Base-by-base conservation (phyloP, 2,888 invertebrate species). In the Sturmia bella region DNA sequence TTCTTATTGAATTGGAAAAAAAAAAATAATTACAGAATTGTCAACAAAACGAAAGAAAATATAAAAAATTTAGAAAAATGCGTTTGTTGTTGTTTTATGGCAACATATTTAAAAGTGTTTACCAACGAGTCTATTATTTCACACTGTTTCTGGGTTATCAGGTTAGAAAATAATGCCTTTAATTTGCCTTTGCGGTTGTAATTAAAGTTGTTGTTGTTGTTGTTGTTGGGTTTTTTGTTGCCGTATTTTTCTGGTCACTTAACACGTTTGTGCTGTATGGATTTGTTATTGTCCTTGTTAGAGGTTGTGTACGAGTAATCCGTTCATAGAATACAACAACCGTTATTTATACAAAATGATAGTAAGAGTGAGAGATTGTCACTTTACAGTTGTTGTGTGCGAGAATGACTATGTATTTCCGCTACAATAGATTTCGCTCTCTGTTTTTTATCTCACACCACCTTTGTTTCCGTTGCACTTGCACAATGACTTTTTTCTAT, bases 241-340 rank as follows among this genome's bases (percentile, higher is more conserved):
- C n/a, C 24, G 17, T 24, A 15, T 50, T 27, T 37, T 74, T 32
- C 32, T 32, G 32, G 39, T 75, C 13, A 48, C n/a, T 54, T 48
- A 57, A 19, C 12, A 32, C 56, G 48, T 45, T 68, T 54, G 6
- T 57, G 45, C 11, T 37, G 54, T 24, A 54, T 59, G 56, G n/a
- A 75, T 32, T 32, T 32, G 54, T 82, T 80, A 80, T 83, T 83
- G 83, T 80, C 80, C 76, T 80, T 83, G 79, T 76, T 73, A 73
- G 61, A 79, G 79, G 76, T 80, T 83, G 76, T 66, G 32, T 59
- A 13, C 37, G 76, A 61, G 32, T 59, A 13, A 37, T 50, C 15
- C 48, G 48, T 1, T 37, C 27, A 32, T 64, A 37, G 15, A 52
- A 19, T 37, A 54, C 54, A 64, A 54, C 76, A 76, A 64, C 50